Evolutionary conservation across 2,888 invertebrate genomes (phyloP), one percentile per base, ranked within the genome.

Genomic region (Drosophila buzzatii): DNA sequence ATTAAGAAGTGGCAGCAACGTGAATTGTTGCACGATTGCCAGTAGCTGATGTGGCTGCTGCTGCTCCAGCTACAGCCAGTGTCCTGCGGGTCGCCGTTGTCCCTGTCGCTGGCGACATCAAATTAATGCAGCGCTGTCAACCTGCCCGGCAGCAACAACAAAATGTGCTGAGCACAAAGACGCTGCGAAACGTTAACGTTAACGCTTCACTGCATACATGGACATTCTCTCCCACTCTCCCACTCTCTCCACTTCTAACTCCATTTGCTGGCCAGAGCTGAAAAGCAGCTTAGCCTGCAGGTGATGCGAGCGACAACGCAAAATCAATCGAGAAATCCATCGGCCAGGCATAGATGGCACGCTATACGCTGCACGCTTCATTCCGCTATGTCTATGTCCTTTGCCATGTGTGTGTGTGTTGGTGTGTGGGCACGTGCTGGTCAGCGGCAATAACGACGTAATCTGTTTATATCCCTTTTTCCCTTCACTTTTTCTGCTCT

Each of bases 381-480:
- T 35, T 37, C 60, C 62, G 82, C 79, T 89, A 23, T 44, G 82
- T 84, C 74, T 81, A 27, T 55, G 39, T 47, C 8, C 47, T 9
- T 16, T 23, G 45, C 45, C 45, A 23, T 41, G 41, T 55, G 41
- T 41, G 53, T 41, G 55, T 56, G 55, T 56, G 41, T 41, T 31
- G 18, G 55, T 56, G 57, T 58, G 90, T 85, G 90, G 90, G 82
- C 85, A 86, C 90, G 90, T 85, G 88, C 84, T 85, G 85, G 85
- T 90, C 90, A 89, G 73, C 84, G 82, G 81, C 85, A 85, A 85
- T 90, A 85, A 85, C 90, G 87, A 86, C 85, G 89, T 89, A 90
- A 86, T 90, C 86, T 90, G 90, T 86, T 86, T 86, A 90, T 86
- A 89, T 86, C 86, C 90, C 79, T 86, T 90, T 90, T 51, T n/a